Base-by-base conservation (phyloP, 2,888 invertebrate genomes). In the Drosophila basisetae region DNA sequence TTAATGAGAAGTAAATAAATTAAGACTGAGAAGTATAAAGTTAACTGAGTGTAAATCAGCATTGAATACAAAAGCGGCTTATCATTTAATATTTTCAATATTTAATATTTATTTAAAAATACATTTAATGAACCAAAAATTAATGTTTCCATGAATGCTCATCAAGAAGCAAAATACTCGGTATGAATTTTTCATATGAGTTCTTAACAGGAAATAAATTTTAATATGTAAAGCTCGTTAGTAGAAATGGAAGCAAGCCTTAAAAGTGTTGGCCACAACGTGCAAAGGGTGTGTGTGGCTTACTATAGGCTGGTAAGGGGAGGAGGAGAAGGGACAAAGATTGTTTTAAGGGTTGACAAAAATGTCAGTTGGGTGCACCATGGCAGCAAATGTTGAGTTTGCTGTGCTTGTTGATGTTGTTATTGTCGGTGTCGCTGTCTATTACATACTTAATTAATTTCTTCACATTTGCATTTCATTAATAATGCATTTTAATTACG, bases 401-500 rank as follows among this genome's bases (percentile, higher is more conserved):
- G 11, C 4, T 35, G 60, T 33, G 31, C 9, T 16, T 18, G 37
- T 18, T 18, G 18, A 25, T 9, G 41, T 10, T 54, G 52, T 25
- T 54, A 25, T 25, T 43, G 39, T 49, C 41, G 6, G 6, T 39
- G 39, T 30, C 22, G 49, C 37, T 30, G 52, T 63, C 74, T 74
- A 68, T 55, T 78, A 76, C 71, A 73, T 82, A 64, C 83, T 76
- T 84, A 72, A 79, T 84, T 70, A 76, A 79, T 70, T 87, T 82
- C 82, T 69, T 76, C 47, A 68, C 77, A 84, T 90, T 88, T 84
- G 79, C 91, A 90, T 91, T 77, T 79, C 89, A 90, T 90, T 87
- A 87, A 89, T 87, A 77, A 88, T 91, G 87, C 78, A 84, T 81
- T 88, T 88, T 84, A 90, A 89, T 88, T 86, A 86, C 85, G 64